Evolutionary conservation across 2,888 invertebrate genomes (phyloP).

Genomic region (Limnephilus marmoratus): DNA sequence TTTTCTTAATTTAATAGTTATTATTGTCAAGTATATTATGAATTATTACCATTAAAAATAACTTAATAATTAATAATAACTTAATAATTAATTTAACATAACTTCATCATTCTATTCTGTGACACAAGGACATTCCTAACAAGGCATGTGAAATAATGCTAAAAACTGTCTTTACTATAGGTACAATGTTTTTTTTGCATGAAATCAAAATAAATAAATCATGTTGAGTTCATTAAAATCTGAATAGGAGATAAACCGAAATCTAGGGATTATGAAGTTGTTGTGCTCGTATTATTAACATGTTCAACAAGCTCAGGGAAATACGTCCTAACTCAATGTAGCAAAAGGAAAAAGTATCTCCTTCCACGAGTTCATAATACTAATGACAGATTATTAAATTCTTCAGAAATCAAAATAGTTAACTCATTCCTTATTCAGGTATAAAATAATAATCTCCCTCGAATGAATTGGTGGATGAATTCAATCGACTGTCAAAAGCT

Average conservation of each 20-base stretch:
- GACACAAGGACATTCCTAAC: no score
- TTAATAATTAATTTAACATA: no score
- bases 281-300: background rate
- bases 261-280: background rate
- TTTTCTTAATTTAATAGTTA: no score
- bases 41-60: no score
- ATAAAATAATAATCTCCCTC: background rate
- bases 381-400: background rate
- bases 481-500: background rate
- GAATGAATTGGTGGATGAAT: background rate
- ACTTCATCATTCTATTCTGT: no score
- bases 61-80: no score
- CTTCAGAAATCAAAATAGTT: background rate
- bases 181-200: no score
- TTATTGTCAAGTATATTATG: no score
- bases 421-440: background rate
- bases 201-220: no score
- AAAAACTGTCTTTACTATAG: no score
- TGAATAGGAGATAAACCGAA: background rate
- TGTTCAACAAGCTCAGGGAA: background rate
- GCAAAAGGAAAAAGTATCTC: background rate
- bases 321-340: background rate
- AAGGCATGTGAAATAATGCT: no score
- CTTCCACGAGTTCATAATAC: background rate
- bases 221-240: background rate